A percentile compares a stretch with the other conserved stretches of the same genome.
phyloP scores from a whole-genome alignment of 1,140 invertebrate genomes.

The Bathynomus jamesi region DNA sequence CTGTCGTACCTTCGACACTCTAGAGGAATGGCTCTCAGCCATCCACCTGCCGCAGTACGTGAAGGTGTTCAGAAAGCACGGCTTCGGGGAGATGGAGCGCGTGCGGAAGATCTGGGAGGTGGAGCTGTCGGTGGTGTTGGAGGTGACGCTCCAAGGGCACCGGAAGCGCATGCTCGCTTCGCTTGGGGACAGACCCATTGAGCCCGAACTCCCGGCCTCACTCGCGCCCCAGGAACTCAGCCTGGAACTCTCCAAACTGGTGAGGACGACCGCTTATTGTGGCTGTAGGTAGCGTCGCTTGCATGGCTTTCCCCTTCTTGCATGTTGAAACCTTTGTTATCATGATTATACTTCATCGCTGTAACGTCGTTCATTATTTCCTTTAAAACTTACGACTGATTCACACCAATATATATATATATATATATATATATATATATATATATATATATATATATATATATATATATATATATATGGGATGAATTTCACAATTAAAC shows the following conservation, averaged over 20 bases:
- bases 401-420: background rate
- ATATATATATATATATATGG: slow-evolving; percentile 7
- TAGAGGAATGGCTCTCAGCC: slow-evolving; percentile 68
- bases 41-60: slow-evolving; percentile 56
- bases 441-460: slow-evolving; percentile 8
- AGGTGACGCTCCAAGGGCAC: slow-evolving; percentile 83
- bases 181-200: slow-evolving; percentile 49
- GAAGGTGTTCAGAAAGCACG: slow-evolving; percentile 64
- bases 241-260: slow-evolving; percentile 60
- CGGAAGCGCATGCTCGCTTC: slow-evolving; percentile 80
- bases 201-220: slow-evolving; percentile 41
- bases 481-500: background rate
- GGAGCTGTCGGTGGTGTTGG: slow-evolving; percentile 82
- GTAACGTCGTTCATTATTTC: too few relatives aligned
- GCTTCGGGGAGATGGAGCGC: slow-evolving; percentile 87
- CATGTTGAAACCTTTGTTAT: too few relatives aligned
- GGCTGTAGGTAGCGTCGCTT: background rate
- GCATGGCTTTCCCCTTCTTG: background rate
- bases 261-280: slow-evolving; percentile 47
- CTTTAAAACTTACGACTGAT: too few relatives aligned
- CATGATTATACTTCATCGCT: too few relatives aligned
- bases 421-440: background rate
- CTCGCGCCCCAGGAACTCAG: slow-evolving; percentile 63
- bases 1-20: slow-evolving; percentile 43
- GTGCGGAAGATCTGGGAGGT: slow-evolving; percentile 84